Evolutionary conservation across 2,113 vertebrate genomes (phyloP), one percentile per base, ranked within the genome.

Genomic region (Silurus glanis): DNA sequence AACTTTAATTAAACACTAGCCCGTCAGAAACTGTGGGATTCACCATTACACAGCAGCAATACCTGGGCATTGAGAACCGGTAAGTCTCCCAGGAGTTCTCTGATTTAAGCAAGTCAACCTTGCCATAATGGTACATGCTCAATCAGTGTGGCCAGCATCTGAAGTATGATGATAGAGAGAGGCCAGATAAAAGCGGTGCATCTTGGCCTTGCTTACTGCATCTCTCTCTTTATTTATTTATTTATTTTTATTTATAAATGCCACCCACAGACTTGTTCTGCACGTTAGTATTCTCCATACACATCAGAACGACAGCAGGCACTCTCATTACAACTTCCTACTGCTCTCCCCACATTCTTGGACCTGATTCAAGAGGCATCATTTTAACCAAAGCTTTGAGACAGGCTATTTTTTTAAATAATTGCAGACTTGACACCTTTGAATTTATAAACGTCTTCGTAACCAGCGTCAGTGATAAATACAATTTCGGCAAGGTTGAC

Each of bases 171-270:
- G 47, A 80, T 66, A 82, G 58, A 66, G 17, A 61, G 45, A 80
- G 9, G 45, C 53, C 62, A 62, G 69, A 56, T 86, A 9, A 37
- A n/a, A 6, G 47, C 17, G 67, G 66, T 51, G 53, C 13, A 51
- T 88, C 79, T 58, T 25, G 37, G 72, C 69, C 85, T 85, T 66
- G 45, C 74, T 72, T 82, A 79, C 58, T 17, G 49, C 81, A 80
- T 56, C 16, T 28, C 56, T 45, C 19, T 23, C 37, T 75, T 23
- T 79, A 78, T 85, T 64, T 61, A 37, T 37, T 37, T 37, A 37
- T 37, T 37, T 37, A 37, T 37, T 37, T 37, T 37, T 37, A 37
- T 37, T 37, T 37, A 37, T 37, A 37, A 64, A 82, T 82, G 69
- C 47, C 13, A 64, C 86, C 49, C 4, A 28, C 64, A 75, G 58